These are phyloP conservation scores for Botia kubotai DNA, from an alignment of 2,797 vertebrate species.

Conservation along the genomic window DNA sequence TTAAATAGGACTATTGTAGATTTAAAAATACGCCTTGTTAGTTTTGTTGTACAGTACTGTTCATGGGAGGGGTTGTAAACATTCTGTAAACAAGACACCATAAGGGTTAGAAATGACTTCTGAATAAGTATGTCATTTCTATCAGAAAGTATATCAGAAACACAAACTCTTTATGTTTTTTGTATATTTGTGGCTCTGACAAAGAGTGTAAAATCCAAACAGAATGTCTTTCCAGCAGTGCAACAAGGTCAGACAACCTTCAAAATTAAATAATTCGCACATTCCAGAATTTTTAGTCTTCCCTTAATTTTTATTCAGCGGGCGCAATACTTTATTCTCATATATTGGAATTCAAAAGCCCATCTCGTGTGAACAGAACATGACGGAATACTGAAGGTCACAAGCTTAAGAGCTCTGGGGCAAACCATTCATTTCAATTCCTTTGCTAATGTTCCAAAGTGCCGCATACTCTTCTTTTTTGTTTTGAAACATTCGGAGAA, in stretches of 20 bases:
- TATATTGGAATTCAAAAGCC: slow-evolving; percentile 62
- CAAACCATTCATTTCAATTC: slow-evolving; percentile 64
- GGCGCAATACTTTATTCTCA: slow-evolving; percentile 55
- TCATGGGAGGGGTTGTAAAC: too few species aligned
- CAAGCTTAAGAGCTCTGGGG: slow-evolving; percentile 63
- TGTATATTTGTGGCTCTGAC: not conserved
- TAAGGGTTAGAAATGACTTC: not conserved
- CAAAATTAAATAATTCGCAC: slow-evolving; percentile 26
- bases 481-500: slow-evolving; percentile 48
- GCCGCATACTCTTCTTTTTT: slow-evolving; percentile 57
- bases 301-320: slow-evolving; percentile 58
- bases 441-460: slow-evolving; percentile 61
- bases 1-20: too few species aligned
- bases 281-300: slow-evolving; percentile 29
- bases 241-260: slow-evolving; percentile 55
- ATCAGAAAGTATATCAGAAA: too few species aligned
- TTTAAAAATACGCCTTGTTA: too few species aligned
- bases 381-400: slow-evolving; percentile 64
- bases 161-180: not conserved
- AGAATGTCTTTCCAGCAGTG: slow-evolving; percentile 30
- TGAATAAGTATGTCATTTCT: not conserved
- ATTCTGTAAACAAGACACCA: not conserved
- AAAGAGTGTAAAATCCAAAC: not conserved
- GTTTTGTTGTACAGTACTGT: too few species aligned
- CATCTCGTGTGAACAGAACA: slow-evolving; percentile 62